Evolutionary conservation across 2,888 invertebrate species (phyloP).

Genomic region (Chymomyza procnemis): DNA sequence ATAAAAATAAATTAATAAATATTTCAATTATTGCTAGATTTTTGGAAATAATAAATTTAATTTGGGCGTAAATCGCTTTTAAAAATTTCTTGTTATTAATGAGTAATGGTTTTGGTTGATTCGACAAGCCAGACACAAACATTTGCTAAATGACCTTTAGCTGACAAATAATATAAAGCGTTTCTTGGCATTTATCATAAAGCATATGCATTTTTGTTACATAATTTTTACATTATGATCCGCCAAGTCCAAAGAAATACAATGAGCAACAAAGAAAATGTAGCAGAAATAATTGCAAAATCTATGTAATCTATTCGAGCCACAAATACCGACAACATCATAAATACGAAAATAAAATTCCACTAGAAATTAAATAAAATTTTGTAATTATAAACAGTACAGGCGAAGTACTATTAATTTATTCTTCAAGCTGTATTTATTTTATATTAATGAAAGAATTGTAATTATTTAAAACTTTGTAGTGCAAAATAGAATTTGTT

Average conservation of each 20-base stretch:
- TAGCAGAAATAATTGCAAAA: conserved; percentile 10
- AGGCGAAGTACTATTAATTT: no score
- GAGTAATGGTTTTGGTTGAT: conserved; percentile 12
- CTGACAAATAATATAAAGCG: conserved; percentile 3
- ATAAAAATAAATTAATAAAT: no score
- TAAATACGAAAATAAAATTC: conserved; percentile 27
- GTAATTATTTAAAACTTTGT: no score
- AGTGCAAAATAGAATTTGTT: no score
- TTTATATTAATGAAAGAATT: no score
- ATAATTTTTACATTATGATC: not conserved
- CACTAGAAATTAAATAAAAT: conserved; percentile 25
- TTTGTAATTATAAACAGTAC: no score
- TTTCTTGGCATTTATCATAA: not conserved
- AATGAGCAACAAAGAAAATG: not conserved
- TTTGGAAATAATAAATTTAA: conserved; percentile 24
- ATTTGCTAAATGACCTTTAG: not conserved
- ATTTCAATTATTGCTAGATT: conserved; percentile 9
- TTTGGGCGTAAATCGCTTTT: conserved; percentile 9
- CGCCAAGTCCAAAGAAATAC: not conserved
- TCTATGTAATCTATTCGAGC: conserved; percentile 26
- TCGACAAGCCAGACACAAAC: conserved; percentile 14
- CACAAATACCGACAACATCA: conserved; percentile 42
- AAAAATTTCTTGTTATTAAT: conserved; percentile 19
- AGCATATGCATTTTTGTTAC: not conserved
- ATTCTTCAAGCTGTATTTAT: no score